Base-by-base conservation (phyloP, 2,797 vertebrate species). In the Macrochelys suwanniensis region DNA sequence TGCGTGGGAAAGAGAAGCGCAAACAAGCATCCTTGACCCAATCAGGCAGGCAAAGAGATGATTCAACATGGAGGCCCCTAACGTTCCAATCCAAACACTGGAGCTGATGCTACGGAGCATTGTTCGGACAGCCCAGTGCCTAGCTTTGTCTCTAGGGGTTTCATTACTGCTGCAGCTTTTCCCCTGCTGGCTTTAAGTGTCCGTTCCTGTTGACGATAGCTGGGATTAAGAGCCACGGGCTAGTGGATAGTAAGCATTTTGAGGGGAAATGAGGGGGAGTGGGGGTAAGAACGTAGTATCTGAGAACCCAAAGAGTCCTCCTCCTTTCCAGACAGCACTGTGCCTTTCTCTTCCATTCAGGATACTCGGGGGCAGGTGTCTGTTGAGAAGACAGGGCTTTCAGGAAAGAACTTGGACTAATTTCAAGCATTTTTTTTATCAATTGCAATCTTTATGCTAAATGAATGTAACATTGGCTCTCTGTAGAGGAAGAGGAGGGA, bases 371-470 rank as follows among this genome's bases (percentile, higher is more conserved):
- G 19, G n/a, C 17, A 37, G 31, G 33, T 7, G 33, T 68, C 33
- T 19, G 68, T 37, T 21, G 19, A 42, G 68, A 9, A 42, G 25
- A 56, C 10, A 56, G 54, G 21, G 23, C 25, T 56, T 56, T 56
- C 54, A 56, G 54, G 25, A 56, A 56, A 26, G 54, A 56, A 26
- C 54, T 11, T 56, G 25, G 54, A 26, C 25, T 26, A 56, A 26
- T 56, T 56, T 90, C 85, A 56, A 95, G 96, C 87, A 84, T 95
- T 94, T 82, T 89, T 82, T 89, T 80, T 71, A 1, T 74, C 31
- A 65, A 9, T 76, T 92, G 89, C 90, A 91, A 96, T 95, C 91
- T 82, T 94, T 85, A 10, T 89, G 94, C 89, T 85, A 93, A 80
- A 65, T 16, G 54, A n/a, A n/a, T 65, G 61, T n/a, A 65, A 15